These are phyloP conservation scores for Lasioglossum leucozonium DNA, from an alignment of 2,888 invertebrate genomes.

Conservation along the genomic window DNA sequence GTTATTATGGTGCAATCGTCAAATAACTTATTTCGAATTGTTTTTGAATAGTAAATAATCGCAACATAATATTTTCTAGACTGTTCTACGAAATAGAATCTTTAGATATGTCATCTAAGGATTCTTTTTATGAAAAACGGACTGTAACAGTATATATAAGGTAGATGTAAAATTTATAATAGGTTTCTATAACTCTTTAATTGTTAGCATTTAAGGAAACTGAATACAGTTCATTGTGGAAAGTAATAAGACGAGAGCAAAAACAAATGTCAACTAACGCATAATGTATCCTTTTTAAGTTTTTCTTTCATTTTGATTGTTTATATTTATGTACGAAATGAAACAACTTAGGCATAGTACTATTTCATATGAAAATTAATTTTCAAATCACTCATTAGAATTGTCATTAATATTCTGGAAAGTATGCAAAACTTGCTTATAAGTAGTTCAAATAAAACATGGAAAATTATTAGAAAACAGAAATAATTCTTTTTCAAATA, in stretches of 20 bases:
- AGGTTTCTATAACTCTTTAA: conserved; percentile 3
- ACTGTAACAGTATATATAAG: not conserved
- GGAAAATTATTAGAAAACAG: conserved; percentile 60
- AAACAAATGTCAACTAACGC: conserved; percentile 15
- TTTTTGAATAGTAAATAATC: conserved; percentile 3
- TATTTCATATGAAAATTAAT: conserved; percentile 36
- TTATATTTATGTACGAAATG: conserved; percentile 25
- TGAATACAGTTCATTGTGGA: no score
- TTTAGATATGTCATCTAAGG: no score
- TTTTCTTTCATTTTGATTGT: conserved; percentile 32
- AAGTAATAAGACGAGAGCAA: conserved; percentile 18
- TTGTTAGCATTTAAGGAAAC: no score
- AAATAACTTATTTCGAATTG: conserved; percentile 9
- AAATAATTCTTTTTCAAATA: conserved; percentile 37
- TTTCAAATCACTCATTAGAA: conserved; percentile 35
- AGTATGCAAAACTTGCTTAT: conserved; percentile 62
- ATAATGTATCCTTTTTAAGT: conserved; percentile 2
- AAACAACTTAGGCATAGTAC: conserved; percentile 27
- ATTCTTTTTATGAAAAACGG: not conserved
- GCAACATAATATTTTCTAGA: conserved; percentile 8
- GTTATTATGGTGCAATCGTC: conserved; percentile 22
- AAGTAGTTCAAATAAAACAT: conserved; percentile 65
- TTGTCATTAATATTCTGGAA: conserved; percentile 79
- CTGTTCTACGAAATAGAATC: not conserved
- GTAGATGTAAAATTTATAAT: conserved; percentile 3